phyloP scores from a whole-genome alignment of 2,888 invertebrate species.

The Cephonodes hylas region DNA sequence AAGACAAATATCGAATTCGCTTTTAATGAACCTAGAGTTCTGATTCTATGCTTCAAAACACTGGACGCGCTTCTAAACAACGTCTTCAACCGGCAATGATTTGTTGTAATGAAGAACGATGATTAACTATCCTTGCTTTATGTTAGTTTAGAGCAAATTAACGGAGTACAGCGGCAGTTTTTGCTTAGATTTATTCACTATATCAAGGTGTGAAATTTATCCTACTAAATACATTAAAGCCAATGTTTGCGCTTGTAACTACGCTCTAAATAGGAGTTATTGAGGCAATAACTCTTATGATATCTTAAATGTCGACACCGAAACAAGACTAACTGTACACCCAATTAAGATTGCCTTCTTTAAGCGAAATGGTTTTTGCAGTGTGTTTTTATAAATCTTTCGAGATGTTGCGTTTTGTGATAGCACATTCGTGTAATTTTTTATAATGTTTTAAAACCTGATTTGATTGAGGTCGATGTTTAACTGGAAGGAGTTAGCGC shows the following conservation, averaged over 20 bases:
- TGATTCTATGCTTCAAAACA: too few relatives aligned
- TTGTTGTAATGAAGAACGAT: neutral
- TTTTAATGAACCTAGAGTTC: too few relatives aligned
- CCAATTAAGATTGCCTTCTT: constrained; percentile 5
- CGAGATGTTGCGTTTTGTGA: neutral
- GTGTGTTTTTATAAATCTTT: neutral
- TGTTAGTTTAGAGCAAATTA: neutral
- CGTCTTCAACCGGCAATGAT: neutral
- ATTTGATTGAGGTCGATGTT: constrained; percentile 28
- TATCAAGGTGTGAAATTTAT: constrained; percentile 2
- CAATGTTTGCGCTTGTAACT: constrained; percentile 4
- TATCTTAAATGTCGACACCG: constrained; percentile 6
- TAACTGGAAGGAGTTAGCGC: neutral
- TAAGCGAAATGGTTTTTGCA: neutral
- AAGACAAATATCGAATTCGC: too few relatives aligned
- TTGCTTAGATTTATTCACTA: neutral
- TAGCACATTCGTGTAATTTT: neutral
- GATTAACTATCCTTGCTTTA: neutral
- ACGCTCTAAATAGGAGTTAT: constrained; percentile 3
- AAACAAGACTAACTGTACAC: constrained; percentile 6
- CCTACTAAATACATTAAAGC: neutral
- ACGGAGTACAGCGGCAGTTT: neutral
- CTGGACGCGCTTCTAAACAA: too few relatives aligned
- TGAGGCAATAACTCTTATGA: constrained; percentile 5
- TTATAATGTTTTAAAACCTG: neutral